These are phyloP conservation scores for Rutpela maculata DNA, from an alignment of 2,888 invertebrate species.

Conservation along the genomic window DNA sequence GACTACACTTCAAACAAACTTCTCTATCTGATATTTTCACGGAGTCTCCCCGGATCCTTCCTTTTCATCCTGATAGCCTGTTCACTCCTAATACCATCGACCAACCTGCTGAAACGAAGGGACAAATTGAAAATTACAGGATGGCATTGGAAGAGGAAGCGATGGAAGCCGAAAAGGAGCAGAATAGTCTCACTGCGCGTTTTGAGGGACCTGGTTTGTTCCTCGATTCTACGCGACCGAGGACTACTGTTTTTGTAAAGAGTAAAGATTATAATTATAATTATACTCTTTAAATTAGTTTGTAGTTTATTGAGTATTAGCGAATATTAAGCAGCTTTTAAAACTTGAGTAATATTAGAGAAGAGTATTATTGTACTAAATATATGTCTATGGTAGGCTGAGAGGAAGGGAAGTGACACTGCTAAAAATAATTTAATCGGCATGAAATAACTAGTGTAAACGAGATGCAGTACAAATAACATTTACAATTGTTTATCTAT, in stretches of 20 bases:
- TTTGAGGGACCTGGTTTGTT: not conserved
- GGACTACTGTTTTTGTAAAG: constrained; percentile 23
- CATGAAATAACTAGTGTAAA: too few relatives aligned
- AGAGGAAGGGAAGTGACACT: too few relatives aligned
- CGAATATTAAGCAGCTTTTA: not conserved
- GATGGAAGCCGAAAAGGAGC: constrained; percentile 44
- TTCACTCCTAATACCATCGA: constrained; percentile 58
- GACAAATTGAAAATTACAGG: constrained; percentile 54
- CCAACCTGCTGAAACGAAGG: constrained; percentile 52
- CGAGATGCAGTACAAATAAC: too few relatives aligned
- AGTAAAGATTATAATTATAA: constrained; percentile 39
- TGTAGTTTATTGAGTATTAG: not conserved
- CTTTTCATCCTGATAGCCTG: constrained; percentile 47
- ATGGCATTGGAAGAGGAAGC: constrained; percentile 51
- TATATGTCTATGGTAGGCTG: too few relatives aligned
- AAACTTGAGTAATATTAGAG: not conserved
- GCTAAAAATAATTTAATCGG: too few relatives aligned
- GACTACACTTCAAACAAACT: not conserved
- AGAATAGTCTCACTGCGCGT: constrained; percentile 5
- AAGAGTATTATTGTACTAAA: too few relatives aligned
- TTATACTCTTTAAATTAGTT: constrained; percentile 27
- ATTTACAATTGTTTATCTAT: too few relatives aligned
- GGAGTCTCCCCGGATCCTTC: constrained; percentile 20
- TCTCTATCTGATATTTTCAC: not conserved
- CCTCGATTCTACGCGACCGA: not conserved